phyloP scores from a whole-genome alignment of 2,797 vertebrate genomes.

The Carduelis carduelis region DNA sequence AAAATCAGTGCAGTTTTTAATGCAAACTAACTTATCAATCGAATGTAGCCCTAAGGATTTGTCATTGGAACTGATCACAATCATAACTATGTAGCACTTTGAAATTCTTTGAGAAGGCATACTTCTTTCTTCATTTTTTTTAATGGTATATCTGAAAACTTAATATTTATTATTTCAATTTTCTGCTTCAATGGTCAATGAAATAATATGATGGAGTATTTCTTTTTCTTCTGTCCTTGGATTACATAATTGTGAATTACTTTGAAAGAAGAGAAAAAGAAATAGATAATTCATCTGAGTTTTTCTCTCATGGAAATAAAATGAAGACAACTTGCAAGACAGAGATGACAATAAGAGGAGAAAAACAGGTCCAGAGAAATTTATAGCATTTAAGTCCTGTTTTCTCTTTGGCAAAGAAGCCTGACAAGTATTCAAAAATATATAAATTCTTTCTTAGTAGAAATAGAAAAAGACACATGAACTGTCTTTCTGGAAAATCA shows the following conservation, averaged over 20 bases:
- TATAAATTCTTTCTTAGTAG: neutral
- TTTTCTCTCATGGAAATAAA: neutral
- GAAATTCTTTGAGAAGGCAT: neutral
- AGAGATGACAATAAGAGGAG: neutral
- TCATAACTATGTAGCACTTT: neutral
- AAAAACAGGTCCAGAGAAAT: neutral
- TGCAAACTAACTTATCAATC: neutral
- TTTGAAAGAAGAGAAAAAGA: neutral
- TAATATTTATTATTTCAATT: neutral
- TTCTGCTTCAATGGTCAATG: neutral
- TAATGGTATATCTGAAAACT: neutral
- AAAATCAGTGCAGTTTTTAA: neutral
- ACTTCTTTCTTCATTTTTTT: neutral
- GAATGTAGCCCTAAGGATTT: neutral
- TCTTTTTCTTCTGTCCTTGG: neutral
- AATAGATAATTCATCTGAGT: neutral
- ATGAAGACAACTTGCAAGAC: neutral
- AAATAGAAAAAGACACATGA: neutral
- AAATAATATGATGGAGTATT: accelerated
- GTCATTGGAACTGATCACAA: neutral
- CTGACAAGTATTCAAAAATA: neutral
- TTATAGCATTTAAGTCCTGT: neutral
- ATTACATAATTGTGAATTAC: neutral
- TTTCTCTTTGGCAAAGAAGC: neutral
- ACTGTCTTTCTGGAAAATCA: neutral